phyloP scores from a whole-genome alignment of 2,888 invertebrate species.

The Parascotia fuliginaria region DNA sequence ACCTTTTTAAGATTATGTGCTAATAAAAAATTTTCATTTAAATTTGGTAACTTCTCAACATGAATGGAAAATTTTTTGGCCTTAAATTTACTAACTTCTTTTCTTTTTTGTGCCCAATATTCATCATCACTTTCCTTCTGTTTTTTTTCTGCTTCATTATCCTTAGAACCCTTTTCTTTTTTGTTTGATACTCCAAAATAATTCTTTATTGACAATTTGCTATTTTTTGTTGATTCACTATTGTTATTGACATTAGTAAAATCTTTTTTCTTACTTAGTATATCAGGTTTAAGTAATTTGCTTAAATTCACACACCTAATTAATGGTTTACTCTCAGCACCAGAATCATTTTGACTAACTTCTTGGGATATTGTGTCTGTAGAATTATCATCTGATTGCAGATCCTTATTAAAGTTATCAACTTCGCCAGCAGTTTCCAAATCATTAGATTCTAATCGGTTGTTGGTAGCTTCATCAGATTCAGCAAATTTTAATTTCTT shows the following conservation, averaged over 20 bases:
- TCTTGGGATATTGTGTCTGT: conserved; percentile 6
- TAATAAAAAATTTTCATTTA: conserved; percentile 54
- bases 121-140: conserved; percentile 33
- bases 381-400: conserved; percentile 14
- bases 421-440: background rate
- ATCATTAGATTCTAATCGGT: background rate
- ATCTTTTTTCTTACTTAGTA: conserved; percentile 24
- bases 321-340: conserved; percentile 48
- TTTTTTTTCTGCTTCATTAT: conserved; percentile 10
- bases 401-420: background rate
- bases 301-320: conserved; percentile 76
- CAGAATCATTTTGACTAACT: conserved; percentile 15
- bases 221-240: conserved; percentile 15
- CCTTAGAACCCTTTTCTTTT: conserved; percentile 5
- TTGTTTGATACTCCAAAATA: background rate
- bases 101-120: conserved; percentile 52
- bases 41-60: conserved; percentile 57
- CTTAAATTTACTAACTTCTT: conserved; percentile 63
- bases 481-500: conserved; percentile 23
- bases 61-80: conserved; percentile 62
- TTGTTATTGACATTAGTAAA: background rate
- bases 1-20: conserved; percentile 59
- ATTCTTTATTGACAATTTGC: conserved; percentile 15
- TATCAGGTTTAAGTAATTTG: conserved; percentile 69
- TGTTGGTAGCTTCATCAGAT: background rate